phyloP scores from a whole-genome alignment of 2,797 vertebrate species.

The Mormyrops boulengeri region DNA sequence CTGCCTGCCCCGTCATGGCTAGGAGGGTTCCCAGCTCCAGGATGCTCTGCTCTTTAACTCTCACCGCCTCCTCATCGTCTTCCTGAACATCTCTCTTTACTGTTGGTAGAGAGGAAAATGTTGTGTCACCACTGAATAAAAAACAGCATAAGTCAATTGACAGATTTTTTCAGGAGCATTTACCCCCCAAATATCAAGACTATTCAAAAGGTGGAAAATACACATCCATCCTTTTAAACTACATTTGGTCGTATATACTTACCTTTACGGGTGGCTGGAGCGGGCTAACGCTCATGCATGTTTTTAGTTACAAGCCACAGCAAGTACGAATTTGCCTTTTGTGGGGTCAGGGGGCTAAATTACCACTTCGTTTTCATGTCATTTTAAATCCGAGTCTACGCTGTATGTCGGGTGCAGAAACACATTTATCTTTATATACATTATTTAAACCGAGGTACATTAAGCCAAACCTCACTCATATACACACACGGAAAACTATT shows the following conservation, averaged over 20 bases:
- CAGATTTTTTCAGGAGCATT: background rate
- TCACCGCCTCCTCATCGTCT: conserved; percentile 88
- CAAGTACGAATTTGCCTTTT: background rate
- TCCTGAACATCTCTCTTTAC: conserved; percentile 94
- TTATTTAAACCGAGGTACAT: background rate
- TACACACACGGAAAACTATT: background rate
- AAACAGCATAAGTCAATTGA: background rate
- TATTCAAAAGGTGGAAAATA: background rate
- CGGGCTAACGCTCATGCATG: background rate
- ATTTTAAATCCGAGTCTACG: background rate
- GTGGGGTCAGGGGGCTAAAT: background rate
- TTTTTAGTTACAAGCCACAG: background rate
- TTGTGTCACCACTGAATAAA: background rate
- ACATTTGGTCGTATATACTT: background rate
- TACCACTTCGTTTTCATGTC: background rate
- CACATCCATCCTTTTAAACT: background rate
- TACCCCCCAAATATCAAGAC: background rate
- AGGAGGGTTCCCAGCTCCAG: conserved; percentile 86
- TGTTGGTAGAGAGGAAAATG: conserved; percentile 44
- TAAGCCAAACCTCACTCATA: background rate
- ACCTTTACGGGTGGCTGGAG: background rate
- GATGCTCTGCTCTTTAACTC: conserved; percentile 97
- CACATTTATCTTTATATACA: background rate
- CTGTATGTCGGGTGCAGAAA: background rate
- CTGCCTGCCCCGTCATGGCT: conserved; percentile 93